These are phyloP conservation scores for Muntiacus reevesi DNA, from an alignment of 2,113 vertebrate genomes.

Conservation along the genomic window DNA sequence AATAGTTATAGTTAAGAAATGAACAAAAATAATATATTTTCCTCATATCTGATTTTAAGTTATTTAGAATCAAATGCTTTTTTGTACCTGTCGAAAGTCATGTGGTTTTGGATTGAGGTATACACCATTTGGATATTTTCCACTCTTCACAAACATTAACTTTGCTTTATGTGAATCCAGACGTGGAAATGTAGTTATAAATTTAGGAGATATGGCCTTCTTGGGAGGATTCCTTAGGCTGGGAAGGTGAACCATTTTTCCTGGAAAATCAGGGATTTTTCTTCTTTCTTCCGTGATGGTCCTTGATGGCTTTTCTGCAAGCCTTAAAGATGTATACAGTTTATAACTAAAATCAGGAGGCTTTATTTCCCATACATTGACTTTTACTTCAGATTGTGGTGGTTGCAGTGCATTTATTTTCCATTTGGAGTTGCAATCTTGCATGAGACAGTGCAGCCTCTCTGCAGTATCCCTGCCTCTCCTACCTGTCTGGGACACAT, in stretches of 20 bases:
- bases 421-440: conserved; percentile 56
- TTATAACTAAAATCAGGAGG: conserved; percentile 79
- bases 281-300: background rate
- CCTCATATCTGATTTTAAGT: background rate
- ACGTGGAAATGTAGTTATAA: conserved; percentile 70
- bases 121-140: conserved; percentile 60
- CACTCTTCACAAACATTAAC: conserved; percentile 76
- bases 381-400: background rate
- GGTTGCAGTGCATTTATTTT: conserved; percentile 36
- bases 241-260: background rate
- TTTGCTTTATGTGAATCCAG: conserved; percentile 69
- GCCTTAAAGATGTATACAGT: conserved; percentile 60
- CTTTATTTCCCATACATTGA: conserved; percentile 65
- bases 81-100: conserved; percentile 75
- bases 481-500: background rate
- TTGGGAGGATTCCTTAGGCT: conserved; percentile 22
- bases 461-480: conserved; percentile 50
- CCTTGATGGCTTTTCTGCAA: conserved; percentile 45
- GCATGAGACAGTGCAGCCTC: conserved; percentile 62
- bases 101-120: conserved; percentile 79
- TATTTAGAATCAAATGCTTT: background rate
- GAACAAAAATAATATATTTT: background rate
- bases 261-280: background rate
- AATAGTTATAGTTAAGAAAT: background rate
- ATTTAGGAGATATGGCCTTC: conserved; percentile 39